Evolutionary conservation across 64 coral and sea anemone genomes (phyloP), one percentile per base, ranked within the genome.

Genomic region (Astreopora myriophthalma): DNA sequence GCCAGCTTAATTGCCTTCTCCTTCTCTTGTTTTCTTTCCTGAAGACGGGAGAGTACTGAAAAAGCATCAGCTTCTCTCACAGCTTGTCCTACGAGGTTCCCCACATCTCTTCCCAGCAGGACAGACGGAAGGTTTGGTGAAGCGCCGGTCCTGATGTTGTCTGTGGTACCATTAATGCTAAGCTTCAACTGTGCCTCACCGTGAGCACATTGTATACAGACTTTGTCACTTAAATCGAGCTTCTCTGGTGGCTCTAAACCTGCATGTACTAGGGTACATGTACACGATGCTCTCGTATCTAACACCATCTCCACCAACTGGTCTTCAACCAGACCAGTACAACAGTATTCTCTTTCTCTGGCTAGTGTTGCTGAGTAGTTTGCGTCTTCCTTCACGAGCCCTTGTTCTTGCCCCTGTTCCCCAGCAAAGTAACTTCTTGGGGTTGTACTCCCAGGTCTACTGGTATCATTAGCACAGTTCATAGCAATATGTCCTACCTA

Each of bases 201-300:
- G n/a, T n/a, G n/a, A n/a, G 27, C 20, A 34, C 27, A 76, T 31
- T 34, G 19, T 34, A 28, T 31, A 34, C 8, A 32, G 19, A 49
- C 8, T 14, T 7, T 49, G 8, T 49, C 8, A 49, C 46, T 49
- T 49, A 14, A 7, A 29, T 84, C 82, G 58, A 91, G 24, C 52
- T 91, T 91, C 62, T 72, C 39, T 27, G 60, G 44, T 25, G 39
- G 62, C 11, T 83, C 89, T 23, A 91, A 35, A 78, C 72, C 77
- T 14, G 29, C n/a, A 51, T 91, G 77, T 16, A 91, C 89, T 28
- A 90, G 34, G 23, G 88, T 90, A 49, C 58, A 65, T 30, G 58
- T n/a, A n/a, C n/a, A n/a, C n/a, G n/a, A 49, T 66, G 30, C 65
- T 73, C 89, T 77, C 70, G 89, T 69, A 69, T 91, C 77, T 28